Percentiles rank a stretch among this genome's conserved stretches.
These are phyloP conservation scores for Smittia aterrima DNA, from an alignment of 2,888 invertebrate species.

Conservation along the genomic window DNA sequence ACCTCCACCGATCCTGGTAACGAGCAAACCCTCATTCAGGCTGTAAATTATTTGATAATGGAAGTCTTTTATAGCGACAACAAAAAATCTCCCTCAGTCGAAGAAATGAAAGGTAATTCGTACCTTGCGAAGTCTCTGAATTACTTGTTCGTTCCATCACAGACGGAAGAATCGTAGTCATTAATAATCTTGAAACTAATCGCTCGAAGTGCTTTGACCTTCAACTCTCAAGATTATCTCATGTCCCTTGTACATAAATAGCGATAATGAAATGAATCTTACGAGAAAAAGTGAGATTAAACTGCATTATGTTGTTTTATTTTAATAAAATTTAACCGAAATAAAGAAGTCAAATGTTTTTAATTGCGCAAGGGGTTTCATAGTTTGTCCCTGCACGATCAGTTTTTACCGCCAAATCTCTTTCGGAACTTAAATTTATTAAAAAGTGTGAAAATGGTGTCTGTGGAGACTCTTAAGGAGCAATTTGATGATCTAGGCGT, in stretches of 20 bases:
- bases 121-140: background rate
- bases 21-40: background rate
- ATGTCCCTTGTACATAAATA: no score
- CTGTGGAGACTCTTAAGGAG: constrained; percentile 48
- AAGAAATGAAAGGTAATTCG: background rate
- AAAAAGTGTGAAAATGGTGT: constrained; percentile 6
- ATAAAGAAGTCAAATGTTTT: background rate
- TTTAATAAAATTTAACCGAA: background rate
- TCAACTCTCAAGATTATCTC: no score
- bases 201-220: no score
- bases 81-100: background rate
- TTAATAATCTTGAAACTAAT: background rate
- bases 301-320: background rate
- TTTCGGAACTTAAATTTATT: background rate
- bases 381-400: no score
- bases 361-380: no score
- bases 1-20: constrained; percentile 3
- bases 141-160: background rate
- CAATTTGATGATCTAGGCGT: constrained; percentile 65
- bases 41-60: background rate
- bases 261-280: background rate
- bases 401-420: constrained; percentile 14
- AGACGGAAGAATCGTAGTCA: background rate
- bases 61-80: background rate
- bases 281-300: no score